phyloP scores from a whole-genome alignment of 2,888 invertebrate genomes.

The Spicauda simplicius region DNA sequence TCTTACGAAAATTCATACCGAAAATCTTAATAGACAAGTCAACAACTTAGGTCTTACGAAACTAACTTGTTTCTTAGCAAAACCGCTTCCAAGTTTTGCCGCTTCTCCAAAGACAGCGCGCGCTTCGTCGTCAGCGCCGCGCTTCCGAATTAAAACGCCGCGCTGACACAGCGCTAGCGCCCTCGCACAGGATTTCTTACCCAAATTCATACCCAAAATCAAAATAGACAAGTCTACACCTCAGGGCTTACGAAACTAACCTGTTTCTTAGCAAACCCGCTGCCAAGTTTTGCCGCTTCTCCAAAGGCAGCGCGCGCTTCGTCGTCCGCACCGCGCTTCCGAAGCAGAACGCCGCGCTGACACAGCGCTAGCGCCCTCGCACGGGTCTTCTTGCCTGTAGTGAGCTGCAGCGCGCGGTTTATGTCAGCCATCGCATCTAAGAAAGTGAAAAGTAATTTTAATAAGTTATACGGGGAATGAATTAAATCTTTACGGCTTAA shows the following conservation, averaged over 20 bases:
- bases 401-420: slow-evolving; percentile 88
- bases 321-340: slow-evolving; percentile 88
- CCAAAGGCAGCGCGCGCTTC: slow-evolving; percentile 91
- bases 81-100: slow-evolving; percentile 92
- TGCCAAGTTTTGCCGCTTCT: slow-evolving; percentile 92
- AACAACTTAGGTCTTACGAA: background rate
- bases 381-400: slow-evolving; percentile 85
- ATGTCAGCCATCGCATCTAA: slow-evolving; percentile 91
- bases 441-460: slow-evolving; percentile 30
- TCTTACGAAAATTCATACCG: too few species aligned
- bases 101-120: slow-evolving; percentile 91
- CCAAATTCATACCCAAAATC: too few species aligned
- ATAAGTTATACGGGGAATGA: too few species aligned
- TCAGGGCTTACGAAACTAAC: slow-evolving; percentile 61
- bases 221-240: too few species aligned
- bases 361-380: slow-evolving; percentile 92
- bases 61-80: slow-evolving; percentile 92
- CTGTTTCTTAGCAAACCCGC: slow-evolving; percentile 94
- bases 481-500: too few species aligned
- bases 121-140: slow-evolving; percentile 88
- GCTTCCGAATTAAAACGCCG: too few species aligned
- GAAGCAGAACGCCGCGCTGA: slow-evolving; percentile 92
- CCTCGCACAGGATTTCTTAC: too few species aligned
- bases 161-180: too few species aligned
- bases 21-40: too few species aligned